These are phyloP conservation scores for Lepilemur septentrionalis DNA, from an alignment of 2,797 vertebrate species.

Conservation along the genomic window DNA sequence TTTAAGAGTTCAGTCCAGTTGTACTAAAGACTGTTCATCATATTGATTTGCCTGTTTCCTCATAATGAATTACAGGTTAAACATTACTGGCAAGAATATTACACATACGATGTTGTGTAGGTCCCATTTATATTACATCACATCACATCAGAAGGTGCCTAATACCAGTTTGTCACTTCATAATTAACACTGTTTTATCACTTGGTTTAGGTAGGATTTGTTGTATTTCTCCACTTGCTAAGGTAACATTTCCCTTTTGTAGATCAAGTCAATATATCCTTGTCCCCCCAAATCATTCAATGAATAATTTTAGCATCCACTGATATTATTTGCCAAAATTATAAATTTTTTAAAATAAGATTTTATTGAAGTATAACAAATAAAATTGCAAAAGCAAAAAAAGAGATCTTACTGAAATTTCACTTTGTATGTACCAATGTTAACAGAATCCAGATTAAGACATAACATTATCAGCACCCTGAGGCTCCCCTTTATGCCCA, in stretches of 20 bases:
- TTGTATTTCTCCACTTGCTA: neutral
- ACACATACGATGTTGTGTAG: neutral
- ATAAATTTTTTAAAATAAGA: neutral
- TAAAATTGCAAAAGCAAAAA: neutral
- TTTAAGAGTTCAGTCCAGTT: neutral
- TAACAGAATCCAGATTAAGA: neutral
- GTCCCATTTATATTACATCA: neutral
- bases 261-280: neutral
- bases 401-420: neutral
- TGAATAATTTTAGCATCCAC: neutral
- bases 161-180: neutral
- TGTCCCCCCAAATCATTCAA: neutral
- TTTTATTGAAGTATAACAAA: neutral
- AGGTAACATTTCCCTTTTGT: neutral
- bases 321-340: neutral
- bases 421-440: neutral
- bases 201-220: neutral
- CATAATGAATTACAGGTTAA: neutral
- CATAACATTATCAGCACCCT: neutral
- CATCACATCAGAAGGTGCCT: neutral
- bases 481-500: neutral
- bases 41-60: neutral
- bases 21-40: neutral
- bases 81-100: neutral
- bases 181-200: neutral